Conservation (phyloP, 1,140 invertebrate genomes). For the Lasaia peninsularis region DNA sequence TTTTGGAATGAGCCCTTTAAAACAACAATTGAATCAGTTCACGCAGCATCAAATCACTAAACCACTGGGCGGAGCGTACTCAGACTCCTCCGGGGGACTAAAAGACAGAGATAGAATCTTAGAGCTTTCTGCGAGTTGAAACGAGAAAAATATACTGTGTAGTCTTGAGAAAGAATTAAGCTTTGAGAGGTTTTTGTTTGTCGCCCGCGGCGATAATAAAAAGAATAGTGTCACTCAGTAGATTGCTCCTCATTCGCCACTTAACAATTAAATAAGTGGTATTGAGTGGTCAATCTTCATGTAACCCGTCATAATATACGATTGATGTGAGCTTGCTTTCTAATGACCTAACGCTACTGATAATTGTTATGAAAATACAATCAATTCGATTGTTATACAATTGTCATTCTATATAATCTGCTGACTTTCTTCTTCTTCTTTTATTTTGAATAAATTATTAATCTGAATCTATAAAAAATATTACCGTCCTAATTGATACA, state of each 20-base stretch:
- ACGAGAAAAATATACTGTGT: constrained; percentile 51
- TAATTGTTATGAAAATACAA: constrained; percentile 54
- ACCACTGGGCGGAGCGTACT: constrained; percentile 73
- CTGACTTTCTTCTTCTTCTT: too few species aligned
- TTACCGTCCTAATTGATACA: too few species aligned
- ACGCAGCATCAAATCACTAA: constrained; percentile 78
- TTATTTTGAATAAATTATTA: too few species aligned
- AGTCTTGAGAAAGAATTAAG: constrained; percentile 61
- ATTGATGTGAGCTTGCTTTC: constrained; percentile 63
- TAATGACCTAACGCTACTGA: constrained; percentile 68
- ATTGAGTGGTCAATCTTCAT: constrained; percentile 56
- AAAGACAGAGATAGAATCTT: constrained; percentile 55
- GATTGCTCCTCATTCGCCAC: constrained; percentile 71
- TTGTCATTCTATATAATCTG: neutral
- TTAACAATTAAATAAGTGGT: constrained; percentile 74
- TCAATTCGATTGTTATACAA: constrained; percentile 20
- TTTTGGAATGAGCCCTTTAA: constrained; percentile 46
- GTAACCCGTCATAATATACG: constrained; percentile 63
- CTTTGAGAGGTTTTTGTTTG: constrained; percentile 67
- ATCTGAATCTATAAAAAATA: too few species aligned
- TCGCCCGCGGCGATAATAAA: constrained; percentile 63
- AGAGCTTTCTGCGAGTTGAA: constrained; percentile 32
- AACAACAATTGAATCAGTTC: constrained; percentile 76
- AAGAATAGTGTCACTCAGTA: constrained; percentile 72
- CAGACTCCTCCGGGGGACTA: constrained; percentile 65